These are phyloP conservation scores for Drosophila seclusa DNA, from an alignment of 2,888 invertebrate genomes.

Conservation along the genomic window DNA sequence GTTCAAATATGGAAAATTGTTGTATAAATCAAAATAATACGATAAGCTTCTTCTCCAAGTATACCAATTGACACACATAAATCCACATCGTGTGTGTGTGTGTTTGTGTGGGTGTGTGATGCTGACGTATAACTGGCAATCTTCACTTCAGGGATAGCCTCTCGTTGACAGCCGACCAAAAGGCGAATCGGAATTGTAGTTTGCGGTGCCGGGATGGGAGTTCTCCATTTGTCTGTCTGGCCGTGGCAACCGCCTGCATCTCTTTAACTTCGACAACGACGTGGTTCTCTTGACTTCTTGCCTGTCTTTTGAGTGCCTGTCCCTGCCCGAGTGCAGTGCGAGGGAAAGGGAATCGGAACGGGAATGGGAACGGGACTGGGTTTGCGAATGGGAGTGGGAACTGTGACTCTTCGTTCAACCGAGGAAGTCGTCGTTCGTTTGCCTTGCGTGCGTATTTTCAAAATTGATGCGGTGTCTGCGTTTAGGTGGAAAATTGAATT, in stretches of 20 bases:
- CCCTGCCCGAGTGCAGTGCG: not conserved
- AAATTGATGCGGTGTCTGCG: conserved; percentile 82
- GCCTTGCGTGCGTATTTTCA: conserved; percentile 72
- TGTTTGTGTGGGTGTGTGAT: conserved; percentile 5
- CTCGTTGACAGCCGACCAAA: conserved; percentile 65
- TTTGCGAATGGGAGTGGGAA: conserved; percentile 1
- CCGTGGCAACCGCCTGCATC: conserved; percentile 67
- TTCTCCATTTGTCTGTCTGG: conserved; percentile 12
- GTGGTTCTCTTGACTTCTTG: conserved; percentile 66
- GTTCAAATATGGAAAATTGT: conserved; percentile 43
- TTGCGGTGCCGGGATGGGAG: conserved; percentile 19
- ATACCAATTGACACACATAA: conserved; percentile 35
- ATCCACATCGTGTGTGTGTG: conserved; percentile 3
- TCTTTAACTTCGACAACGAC: conserved; percentile 67
- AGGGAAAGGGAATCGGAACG: not conserved
- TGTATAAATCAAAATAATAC: conserved; percentile 47
- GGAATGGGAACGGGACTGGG: not conserved
- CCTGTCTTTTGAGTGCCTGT: conserved; percentile 55
- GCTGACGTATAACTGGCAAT: conserved; percentile 16
- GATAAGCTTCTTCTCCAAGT: not conserved
- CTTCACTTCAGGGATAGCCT: conserved; percentile 37
- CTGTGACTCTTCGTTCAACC: conserved; percentile 63
- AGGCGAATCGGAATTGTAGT: conserved; percentile 46
- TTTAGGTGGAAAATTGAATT: conserved; percentile 82
- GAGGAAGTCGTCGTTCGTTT: conserved; percentile 81